These are phyloP conservation scores for Erynnis tages DNA, from an alignment of 2,888 invertebrate species.

Conservation along the genomic window DNA sequence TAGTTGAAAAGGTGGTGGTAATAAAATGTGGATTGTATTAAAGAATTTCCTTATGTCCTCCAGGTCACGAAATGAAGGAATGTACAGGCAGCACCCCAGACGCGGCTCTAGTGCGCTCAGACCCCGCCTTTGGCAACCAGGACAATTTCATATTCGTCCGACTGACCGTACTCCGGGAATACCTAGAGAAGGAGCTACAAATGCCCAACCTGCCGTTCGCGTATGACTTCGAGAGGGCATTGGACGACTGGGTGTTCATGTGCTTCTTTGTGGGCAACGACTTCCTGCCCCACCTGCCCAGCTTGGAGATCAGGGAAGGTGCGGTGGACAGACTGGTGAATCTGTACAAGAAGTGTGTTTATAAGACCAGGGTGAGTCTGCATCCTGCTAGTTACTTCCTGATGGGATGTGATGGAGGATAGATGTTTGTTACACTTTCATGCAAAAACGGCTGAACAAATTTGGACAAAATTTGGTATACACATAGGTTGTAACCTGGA, in stretches of 20 bases:
- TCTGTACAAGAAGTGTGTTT: slow-evolving; percentile 96
- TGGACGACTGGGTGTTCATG: slow-evolving; percentile 99
- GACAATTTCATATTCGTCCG: slow-evolving; percentile 96
- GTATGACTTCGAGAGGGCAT: slow-evolving; percentile 96
- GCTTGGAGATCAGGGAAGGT: slow-evolving; percentile 97
- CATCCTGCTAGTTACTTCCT: no score
- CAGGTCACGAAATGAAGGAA: slow-evolving; percentile 96
- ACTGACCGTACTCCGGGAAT: slow-evolving; percentile 95
- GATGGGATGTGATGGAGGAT: no score
- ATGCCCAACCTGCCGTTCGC: slow-evolving; percentile 97
- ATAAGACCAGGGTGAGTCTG: slow-evolving; percentile 90
- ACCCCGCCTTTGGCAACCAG: slow-evolving; percentile 86
- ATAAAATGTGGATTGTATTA: no score
- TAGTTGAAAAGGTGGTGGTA: no score
- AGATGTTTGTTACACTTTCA: no score
- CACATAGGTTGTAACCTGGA: no score
- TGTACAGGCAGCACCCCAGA: slow-evolving; percentile 89
- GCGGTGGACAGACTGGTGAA: slow-evolving; percentile 96
- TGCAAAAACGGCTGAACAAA: no score
- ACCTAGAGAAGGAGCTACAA: slow-evolving; percentile 85
- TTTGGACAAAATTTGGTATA: no score
- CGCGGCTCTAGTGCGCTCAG: slow-evolving; percentile 80
- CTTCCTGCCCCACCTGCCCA: slow-evolving; percentile 98
- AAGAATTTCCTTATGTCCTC: background rate
- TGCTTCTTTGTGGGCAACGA: slow-evolving; percentile 99